phyloP scores from a whole-genome alignment of 2,888 invertebrate species.

The Agrochola litura region DNA sequence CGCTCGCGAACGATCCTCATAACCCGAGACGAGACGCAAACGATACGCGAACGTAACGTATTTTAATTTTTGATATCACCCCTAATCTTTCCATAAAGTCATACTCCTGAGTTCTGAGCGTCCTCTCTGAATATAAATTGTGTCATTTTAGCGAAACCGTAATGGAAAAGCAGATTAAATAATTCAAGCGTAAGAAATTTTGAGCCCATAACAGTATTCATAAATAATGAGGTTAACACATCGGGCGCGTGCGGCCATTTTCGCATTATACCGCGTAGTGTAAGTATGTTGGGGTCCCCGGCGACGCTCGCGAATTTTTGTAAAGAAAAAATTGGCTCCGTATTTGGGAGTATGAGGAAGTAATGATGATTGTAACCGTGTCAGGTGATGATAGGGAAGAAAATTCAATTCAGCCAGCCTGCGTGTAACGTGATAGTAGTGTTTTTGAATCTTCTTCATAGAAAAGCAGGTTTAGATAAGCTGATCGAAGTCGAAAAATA shows the following conservation, averaged over 20 bases:
- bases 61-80: conserved; percentile 84
- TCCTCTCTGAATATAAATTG: conserved; percentile 87
- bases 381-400: not conserved
- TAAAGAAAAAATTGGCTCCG: conserved; percentile 17
- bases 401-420: conserved; percentile 2
- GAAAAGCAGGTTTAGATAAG: not conserved
- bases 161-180: conserved; percentile 90
- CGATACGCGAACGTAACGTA: conserved; percentile 62
- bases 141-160: conserved; percentile 87
- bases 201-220: conserved; percentile 87
- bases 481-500: not conserved
- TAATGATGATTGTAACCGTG: conserved; percentile 37
- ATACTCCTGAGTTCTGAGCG: conserved; percentile 79
- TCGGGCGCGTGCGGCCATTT: conserved; percentile 71
- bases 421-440: not conserved
- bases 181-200: conserved; percentile 89
- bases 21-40: conserved; percentile 54
- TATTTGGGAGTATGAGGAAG: conserved; percentile 6
- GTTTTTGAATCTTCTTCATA: not conserved
- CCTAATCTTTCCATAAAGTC: conserved; percentile 86
- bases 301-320: conserved; percentile 32
- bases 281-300: conserved; percentile 42
- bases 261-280: conserved; percentile 67
- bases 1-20: conserved; percentile 47
- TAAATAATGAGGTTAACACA: conserved; percentile 88